phyloP scores from a whole-genome alignment of 2,113 vertebrate genomes.

The Pedetes capensis region DNA sequence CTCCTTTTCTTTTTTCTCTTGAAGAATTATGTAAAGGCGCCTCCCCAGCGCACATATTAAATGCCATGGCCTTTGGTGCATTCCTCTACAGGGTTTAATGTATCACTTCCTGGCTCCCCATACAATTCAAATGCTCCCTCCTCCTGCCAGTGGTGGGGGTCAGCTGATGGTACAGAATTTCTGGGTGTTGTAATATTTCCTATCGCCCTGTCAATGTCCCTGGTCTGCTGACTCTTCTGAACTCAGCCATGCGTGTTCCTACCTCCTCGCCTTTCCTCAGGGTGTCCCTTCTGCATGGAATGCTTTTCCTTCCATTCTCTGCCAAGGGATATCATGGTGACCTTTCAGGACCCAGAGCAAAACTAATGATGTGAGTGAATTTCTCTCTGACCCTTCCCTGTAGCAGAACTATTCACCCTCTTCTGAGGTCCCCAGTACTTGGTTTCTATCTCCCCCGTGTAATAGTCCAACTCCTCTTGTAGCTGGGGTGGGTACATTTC shows the following conservation, averaged over 20 bases:
- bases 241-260: fast-evolving
- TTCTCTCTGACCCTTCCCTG: neutral
- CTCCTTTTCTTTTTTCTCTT: neutral
- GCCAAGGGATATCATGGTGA: neutral
- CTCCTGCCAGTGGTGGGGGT: neutral
- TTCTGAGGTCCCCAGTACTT: too few species aligned
- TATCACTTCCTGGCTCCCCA: constrained; percentile 31
- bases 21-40: constrained; percentile 61
- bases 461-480: neutral
- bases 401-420: neutral
- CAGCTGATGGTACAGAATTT: neutral
- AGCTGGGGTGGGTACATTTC: neutral
- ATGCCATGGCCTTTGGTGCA: neutral
- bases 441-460: neutral
- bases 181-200: neutral
- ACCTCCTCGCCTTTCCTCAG: neutral
- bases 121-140: neutral
- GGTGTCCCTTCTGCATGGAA: neutral
- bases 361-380: neutral
- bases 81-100: neutral
- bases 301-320: constrained; percentile 1
- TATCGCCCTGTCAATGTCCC: fast-evolving
- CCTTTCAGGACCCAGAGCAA: neutral
- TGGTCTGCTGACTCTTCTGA: neutral
- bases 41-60: constrained; percentile 37